Evolutionary conservation across 1,140 invertebrate species (phyloP).

Genomic region (Microplitis demolitor): DNA sequence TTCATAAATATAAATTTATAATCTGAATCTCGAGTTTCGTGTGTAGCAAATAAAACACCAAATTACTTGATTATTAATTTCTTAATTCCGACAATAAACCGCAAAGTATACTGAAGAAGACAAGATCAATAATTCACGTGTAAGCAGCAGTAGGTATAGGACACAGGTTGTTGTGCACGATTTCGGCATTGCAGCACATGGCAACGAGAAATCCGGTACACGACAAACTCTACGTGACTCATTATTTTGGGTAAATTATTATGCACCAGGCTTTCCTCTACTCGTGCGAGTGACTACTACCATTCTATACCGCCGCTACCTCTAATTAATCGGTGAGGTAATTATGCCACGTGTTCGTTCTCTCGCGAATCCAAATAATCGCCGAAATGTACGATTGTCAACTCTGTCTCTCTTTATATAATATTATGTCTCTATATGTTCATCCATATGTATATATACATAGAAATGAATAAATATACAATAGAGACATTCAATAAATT

Average conservation of each 20-base stretch:
- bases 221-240: constrained; percentile 30
- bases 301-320: not conserved
- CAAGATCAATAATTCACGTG: not conserved
- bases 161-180: not conserved
- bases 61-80: no score
- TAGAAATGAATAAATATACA: no score
- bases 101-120: not conserved
- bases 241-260: constrained; percentile 43
- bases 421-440: not conserved
- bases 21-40: no score
- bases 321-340: constrained; percentile 40
- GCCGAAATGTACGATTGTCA: not conserved
- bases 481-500: no score
- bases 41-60: no score
- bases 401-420: not conserved
- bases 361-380: not conserved
- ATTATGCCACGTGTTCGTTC: constrained; percentile 5
- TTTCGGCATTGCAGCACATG: constrained; percentile 31
- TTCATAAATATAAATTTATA: no score
- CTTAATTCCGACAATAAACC: no score
- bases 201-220: constrained; percentile 33
- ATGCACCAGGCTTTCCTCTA: constrained; percentile 34
- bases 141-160: not conserved
- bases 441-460: not conserved
- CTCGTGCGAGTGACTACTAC: constrained; percentile 26